Evolutionary conservation across 1,140 invertebrate species (phyloP), one percentile per base, ranked within the genome.

Genomic region (Drosophila burlai): DNA sequence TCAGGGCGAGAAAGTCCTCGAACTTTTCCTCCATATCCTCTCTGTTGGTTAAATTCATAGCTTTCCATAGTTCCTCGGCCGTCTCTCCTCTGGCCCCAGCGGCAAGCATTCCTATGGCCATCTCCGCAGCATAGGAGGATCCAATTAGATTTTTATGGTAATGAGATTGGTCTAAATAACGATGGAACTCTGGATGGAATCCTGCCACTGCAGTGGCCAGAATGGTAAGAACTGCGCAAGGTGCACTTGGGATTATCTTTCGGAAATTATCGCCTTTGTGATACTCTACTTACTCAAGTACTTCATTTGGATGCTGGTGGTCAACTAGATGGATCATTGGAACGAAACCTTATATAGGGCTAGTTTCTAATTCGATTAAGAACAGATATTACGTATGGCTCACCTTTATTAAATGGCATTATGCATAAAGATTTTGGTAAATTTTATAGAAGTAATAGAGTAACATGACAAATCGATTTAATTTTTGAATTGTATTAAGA

Each of bases 1-100:
- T 0, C 16, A n/a, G 2, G 8, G 1, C 4, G 10, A 11, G 4
- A 1, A 29, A 0, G 9, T 11, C 5, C 21, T 10, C 26, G 16
- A 31, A 50, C 26, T 29, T 50, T 1, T n/a, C 26, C 4, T 3
- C 2, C 5, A 50, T 7, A 6, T 29, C 16, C 49, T 50, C 16
- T 31, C 0, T 6, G 2, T 6, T 9, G 16, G 2, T 10, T 31
- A 31, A 0, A 11, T 50, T 4, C n/a, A 50, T 2, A 18, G 26
- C 49, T 6, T 6, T 3, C 5, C 49, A 16, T 4, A 50, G 10
- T 50, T 50, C 49, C 4, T 50, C 16, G 16, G 16, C 49, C 5
- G 49, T 50, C 26, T 18, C 16, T 31, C 26, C 26, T 2, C 4
- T 2, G 5, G 49, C 49, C 10, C 49, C 49, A n/a, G n/a, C 9